Base-by-base conservation (phyloP, 1,140 invertebrate genomes). In the Drusus annulatus region DNA sequence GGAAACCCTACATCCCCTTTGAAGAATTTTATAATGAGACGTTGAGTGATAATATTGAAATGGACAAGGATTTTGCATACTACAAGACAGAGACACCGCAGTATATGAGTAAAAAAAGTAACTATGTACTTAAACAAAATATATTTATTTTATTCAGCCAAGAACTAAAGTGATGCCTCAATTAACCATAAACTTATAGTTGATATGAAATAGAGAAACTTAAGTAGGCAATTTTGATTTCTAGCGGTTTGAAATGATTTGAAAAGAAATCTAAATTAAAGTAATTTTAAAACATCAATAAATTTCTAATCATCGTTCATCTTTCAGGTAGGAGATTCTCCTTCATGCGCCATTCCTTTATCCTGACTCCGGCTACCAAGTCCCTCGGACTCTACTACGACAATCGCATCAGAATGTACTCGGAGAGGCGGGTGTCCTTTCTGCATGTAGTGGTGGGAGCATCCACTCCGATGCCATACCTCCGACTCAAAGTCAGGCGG, bases 1-100 rank as follows among this genome's bases (percentile, higher is more conserved):
- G 96, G 52, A 93, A 93, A 84, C 96, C 97, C 36, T 91, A 94
- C 82, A 92, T 98, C 86, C 92, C 95, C 23, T 96, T 96, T 85
- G 93, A 94, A 62, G 96, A 98, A 82, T 98, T 98, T 89, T 97
- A 98, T 86, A 98, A 98, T 86, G 97, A 98, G 87, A 94, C 95
- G 2, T 89, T 98, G 1, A 98, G 96, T 87, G 97, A 98, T 87
- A 93, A 93, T 71, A 94, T 98, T 73, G 96, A 98, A 88, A 97
- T 98, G 94, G 96, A 98, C 87, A 94, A 94, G 85, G 97, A 98
- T 88, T 98, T 97, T 90, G 94, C 95, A 7, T 95, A 96, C 86
- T 98, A 96, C 85, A 96, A 96, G 87, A 94, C 91, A 79, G 92
- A 93, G 15, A n/a, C 80, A 16, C 54, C 78, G 7, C 36, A 25